Evolutionary conservation across 1,140 invertebrate genomes (phyloP).

Genomic region (Plectus sambesii): DNA sequence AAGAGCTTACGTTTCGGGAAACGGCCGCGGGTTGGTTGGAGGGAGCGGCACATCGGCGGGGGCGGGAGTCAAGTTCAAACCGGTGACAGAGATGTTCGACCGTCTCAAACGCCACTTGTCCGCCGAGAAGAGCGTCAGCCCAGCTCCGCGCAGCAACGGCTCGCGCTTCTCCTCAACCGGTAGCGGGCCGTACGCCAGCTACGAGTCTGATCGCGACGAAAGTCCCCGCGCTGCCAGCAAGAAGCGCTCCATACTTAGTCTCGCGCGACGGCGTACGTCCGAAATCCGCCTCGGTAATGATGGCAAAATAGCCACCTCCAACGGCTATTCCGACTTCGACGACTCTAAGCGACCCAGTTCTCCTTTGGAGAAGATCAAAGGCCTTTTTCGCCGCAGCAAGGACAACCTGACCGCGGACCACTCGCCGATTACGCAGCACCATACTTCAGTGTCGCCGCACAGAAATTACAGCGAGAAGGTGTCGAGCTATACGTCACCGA

Average conservation of each 20-base stretch:
- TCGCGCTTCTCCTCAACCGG: constrained; percentile 11
- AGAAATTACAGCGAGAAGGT: too few relatives aligned
- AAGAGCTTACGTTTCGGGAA: constrained; percentile 17
- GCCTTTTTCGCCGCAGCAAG: constrained; percentile 27
- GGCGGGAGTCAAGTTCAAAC: too few relatives aligned
- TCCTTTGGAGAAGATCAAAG: constrained; percentile 41
- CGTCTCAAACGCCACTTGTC: constrained; percentile 27
- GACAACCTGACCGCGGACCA: constrained; percentile 18
- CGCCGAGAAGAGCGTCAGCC: constrained; percentile 20
- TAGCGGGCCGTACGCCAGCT: background rate
- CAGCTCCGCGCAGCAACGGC: constrained; percentile 15
- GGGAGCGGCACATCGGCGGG: too few relatives aligned
- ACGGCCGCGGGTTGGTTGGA: too few relatives aligned
- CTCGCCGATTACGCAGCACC: too few relatives aligned
- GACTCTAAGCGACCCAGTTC: constrained; percentile 37
- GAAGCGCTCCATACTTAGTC: constrained; percentile 28
- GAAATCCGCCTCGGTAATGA: constrained; percentile 34
- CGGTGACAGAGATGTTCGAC: constrained; percentile 24
- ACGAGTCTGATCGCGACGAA: constrained; percentile 6
- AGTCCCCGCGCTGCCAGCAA: constrained; percentile 16
- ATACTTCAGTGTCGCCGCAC: too few relatives aligned
- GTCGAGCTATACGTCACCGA: too few relatives aligned
- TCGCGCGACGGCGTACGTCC: constrained; percentile 34
- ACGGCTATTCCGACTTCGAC: constrained; percentile 27
- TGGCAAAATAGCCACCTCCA: constrained; percentile 27